Conservation (phyloP, 2,797 vertebrate species). For the Kryptopterus vitreolus region DNA sequence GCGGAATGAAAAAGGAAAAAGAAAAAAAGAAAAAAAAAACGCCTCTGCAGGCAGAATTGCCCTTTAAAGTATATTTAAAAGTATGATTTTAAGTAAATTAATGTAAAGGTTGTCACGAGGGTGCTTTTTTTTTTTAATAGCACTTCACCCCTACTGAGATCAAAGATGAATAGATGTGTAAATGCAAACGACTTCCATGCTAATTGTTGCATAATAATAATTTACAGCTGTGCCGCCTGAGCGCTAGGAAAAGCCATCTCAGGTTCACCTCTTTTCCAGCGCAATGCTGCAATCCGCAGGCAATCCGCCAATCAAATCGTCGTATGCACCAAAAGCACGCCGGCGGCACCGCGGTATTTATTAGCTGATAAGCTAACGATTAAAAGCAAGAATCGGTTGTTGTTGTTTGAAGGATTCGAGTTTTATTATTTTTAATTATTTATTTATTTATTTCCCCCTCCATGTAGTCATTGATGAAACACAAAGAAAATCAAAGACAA, state of each 20-base stretch:
- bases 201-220: not conserved
- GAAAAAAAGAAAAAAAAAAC: no score
- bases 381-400: not conserved
- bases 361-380: not conserved
- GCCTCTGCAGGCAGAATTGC: not conserved
- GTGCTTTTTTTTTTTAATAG: not conserved
- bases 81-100: not conserved
- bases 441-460: no score
- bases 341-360: not conserved
- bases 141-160: not conserved
- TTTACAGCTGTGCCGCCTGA: not conserved
- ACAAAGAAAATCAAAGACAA: not conserved
- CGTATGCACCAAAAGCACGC: not conserved
- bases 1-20: no score
- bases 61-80: slow-evolving; percentile 18
- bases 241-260: not conserved
- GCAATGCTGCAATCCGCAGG: not conserved
- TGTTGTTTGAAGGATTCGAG: not conserved
- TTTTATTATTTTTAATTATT: not conserved
- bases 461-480: not conserved
- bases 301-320: not conserved
- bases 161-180: not conserved
- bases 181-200: not conserved
- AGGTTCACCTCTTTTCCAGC: not conserved
- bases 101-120: not conserved